Conservation (phyloP, 2,797 vertebrate genomes). For the Fistularia commersonii region DNA sequence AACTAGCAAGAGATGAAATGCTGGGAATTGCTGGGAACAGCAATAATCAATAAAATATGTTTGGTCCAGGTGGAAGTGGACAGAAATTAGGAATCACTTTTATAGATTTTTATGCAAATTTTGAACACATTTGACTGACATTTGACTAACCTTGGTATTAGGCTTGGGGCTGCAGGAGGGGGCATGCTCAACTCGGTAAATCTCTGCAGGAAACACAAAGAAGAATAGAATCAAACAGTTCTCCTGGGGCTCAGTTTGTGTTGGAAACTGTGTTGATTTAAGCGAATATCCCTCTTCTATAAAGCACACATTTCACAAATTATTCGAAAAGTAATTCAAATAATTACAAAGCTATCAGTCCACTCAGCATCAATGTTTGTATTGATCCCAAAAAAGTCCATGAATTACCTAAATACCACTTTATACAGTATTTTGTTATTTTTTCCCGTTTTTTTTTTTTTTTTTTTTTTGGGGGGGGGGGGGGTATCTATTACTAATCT, state of each 20-base stretch:
- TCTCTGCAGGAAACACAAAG: slow-evolving; percentile 70
- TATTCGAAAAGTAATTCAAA: too few relatives aligned
- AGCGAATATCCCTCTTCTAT: too few relatives aligned
- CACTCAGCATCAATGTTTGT: too few relatives aligned
- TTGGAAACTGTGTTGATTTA: neutral
- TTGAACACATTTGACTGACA: slow-evolving; percentile 5
- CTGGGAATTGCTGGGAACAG: slow-evolving; percentile 8
- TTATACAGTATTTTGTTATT: too few relatives aligned
- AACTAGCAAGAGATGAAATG: slow-evolving; percentile 24
- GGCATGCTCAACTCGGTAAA: slow-evolving; percentile 85
- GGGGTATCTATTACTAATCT: too few relatives aligned
- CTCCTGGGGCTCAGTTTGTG: neutral
- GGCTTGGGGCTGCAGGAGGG: slow-evolving; percentile 77
- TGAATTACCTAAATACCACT: too few relatives aligned
- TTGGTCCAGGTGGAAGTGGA: slow-evolving; percentile 2
- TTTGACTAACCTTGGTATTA: slow-evolving; percentile 81
- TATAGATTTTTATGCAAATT: slow-evolving; percentile 10
- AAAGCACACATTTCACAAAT: too few relatives aligned
- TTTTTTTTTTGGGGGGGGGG: too few relatives aligned
- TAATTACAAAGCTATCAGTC: too few relatives aligned
- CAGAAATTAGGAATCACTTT: slow-evolving; percentile 7
- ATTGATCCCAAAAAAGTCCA: too few relatives aligned
- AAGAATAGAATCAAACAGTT: neutral
- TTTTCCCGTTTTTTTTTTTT: too few relatives aligned
- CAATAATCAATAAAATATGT: slow-evolving; percentile 17